Evolutionary conservation across 2,113 vertebrate species (phyloP), one percentile per base, ranked within the genome.

Genomic region (Seriola aureovittata): DNA sequence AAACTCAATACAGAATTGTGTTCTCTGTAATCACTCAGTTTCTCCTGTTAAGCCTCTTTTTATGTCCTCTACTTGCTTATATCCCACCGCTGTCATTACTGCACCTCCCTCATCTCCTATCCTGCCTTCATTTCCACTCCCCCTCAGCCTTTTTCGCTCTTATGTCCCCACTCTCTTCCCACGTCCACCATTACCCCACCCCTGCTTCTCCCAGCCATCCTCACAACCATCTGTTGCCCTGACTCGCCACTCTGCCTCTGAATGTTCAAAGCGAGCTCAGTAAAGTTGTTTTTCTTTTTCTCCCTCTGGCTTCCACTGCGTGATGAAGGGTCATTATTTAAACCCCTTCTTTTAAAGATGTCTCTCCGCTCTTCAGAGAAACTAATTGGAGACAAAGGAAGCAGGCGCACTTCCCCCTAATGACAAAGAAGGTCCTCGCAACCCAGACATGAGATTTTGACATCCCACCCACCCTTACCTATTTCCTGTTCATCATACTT

Each of bases 361-460:
- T 88, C 91, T 91, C 87, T 78, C 50, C 58, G 48, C 86, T 91
- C 90, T 87, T 93, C 91, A 87, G 87, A 94, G 88, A 94, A 92
- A 90, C 94, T 95, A 95, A 95, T 96, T 95, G 93, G 89, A 95
- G 94, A 95, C 94, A 93, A 95, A 95, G 87, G 91, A 93, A 92
- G 81, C 80, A 57, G 77, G 76, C 79, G 25, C 65, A 85, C 91
- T 93, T 92, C 93, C 92, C 58, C 48, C 78, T 95, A 94, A 95
- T 95, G 93, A 94, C 91, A 94, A 91, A 92, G 93, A 90, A 92
- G 86, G 76, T 38, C 73, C 44, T 68, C 44, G 12, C 54, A 75
- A 63, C 63, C 84, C 89, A 91, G 92, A 91, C 90, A 84, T 75
- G 73, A 90, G 85, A 71, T 75, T 85, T 84, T 86, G 85, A 89